Base-by-base conservation (phyloP, 1,140 invertebrate genomes). In the Drosophila trapezifrons region DNA sequence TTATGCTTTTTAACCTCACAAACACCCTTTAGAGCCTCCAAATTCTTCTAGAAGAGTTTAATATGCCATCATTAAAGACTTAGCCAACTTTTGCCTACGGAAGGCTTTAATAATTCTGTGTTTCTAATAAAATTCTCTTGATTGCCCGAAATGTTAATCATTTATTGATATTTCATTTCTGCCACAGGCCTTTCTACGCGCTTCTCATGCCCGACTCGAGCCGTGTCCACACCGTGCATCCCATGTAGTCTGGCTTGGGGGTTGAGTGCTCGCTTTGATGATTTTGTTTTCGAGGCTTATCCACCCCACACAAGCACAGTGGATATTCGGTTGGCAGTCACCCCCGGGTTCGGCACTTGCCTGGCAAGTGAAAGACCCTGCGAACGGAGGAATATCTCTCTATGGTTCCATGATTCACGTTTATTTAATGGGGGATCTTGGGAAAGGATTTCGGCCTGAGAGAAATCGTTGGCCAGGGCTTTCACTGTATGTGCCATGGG, bases 261-360 rank as follows among this genome's bases (percentile, higher is more conserved):
- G 60, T 67, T 82, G 78, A 66, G 82, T 62, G 55, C 64, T 58
- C 76, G 76, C 76, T 87, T 86, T 86, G 82, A 86, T 87, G 84
- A 87, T 87, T 86, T 87, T 69, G 70, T 80, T 76, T 67, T 86
- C 64, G 58, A 78, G 82, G 79, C 80, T 86, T 87, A 87, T 78
- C 79, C 74, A 78, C 75, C 82, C 78, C 78, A 43, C 46, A 40
- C 35, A 40, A n/a, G 58, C 38, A 76, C 82, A 87, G 81, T 85
- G 52, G 60, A 25, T 22, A 70, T 27, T 74, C 29, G 43, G 20
- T 22, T 6, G 12, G 7, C 3, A 43, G 52, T 12, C 12, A 56
- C 52, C 51, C 35, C 20, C 15, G 15, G 15, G 10, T 29, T 32
- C 17, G n/a, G n/a, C n/a, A 1, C 4, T 40, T 2, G 7, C 27